A percentile compares a stretch with the other conserved stretches of the same genome.
These are phyloP conservation scores for Percina caprodes DNA, from an alignment of 2,113 vertebrate genomes.

Conservation along the genomic window DNA sequence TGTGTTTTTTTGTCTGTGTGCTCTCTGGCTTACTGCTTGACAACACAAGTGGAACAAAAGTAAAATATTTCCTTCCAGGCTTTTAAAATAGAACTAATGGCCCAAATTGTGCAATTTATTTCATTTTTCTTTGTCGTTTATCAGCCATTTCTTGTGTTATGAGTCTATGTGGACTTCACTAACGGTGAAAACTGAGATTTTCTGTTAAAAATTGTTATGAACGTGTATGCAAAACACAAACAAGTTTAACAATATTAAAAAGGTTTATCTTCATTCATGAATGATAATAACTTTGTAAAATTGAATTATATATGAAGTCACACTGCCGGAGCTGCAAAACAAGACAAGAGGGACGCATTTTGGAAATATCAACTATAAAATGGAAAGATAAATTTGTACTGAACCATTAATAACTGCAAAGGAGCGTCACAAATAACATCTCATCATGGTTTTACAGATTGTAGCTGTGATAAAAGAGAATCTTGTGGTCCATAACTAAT, in stretches of 20 bases:
- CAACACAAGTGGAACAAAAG: neutral
- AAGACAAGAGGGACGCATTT: constrained; percentile 6
- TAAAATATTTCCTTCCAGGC: neutral
- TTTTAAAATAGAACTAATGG: neutral
- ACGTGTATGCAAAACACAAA: neutral
- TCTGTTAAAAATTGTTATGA: neutral
- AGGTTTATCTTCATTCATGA: constrained; percentile 25
- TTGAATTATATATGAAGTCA: neutral
- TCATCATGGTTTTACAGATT: neutral
- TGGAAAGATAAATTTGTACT: neutral
- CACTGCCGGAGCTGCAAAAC: neutral
- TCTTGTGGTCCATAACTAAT: neutral
- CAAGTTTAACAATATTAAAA: constrained; percentile 37
- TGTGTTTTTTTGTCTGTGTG: neutral
- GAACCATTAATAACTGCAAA: neutral
- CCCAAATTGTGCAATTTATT: no score
- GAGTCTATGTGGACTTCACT: no score
- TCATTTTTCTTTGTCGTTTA: neutral
- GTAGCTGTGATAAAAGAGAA: neutral
- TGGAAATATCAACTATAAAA: neutral
- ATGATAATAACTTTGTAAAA: neutral
- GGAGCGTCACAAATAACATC: neutral
- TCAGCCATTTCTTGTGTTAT: neutral
- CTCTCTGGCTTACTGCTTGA: neutral
- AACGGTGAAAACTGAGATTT: neutral